Conservation (phyloP, 2,113 vertebrate species). For the Cacatua alba region DNA sequence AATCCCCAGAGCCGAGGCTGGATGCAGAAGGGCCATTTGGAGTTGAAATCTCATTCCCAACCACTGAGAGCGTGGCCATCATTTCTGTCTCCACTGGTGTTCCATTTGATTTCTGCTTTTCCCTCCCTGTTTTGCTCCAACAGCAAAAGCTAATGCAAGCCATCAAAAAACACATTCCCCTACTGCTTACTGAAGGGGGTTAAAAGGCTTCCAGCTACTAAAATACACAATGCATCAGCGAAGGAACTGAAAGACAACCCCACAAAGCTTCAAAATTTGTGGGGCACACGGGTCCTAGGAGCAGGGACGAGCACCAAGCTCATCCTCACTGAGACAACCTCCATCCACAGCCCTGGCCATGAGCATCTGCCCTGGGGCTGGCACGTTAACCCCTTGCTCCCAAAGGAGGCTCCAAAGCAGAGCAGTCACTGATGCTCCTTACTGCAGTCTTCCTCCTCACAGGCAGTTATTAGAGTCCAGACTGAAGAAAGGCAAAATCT, state of each 20-base stretch:
- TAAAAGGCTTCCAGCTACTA: constrained; percentile 29
- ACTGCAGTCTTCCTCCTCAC: background rate
- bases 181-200: background rate
- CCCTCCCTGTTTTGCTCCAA: background rate
- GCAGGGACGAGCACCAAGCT: background rate
- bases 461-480: background rate
- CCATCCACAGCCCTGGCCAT: background rate
- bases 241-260: background rate
- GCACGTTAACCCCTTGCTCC: background rate
- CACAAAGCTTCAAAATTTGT: background rate
- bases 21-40: background rate
- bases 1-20: background rate
- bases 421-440: background rate
- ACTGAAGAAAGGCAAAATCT: background rate
- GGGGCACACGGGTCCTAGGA: background rate
- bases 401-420: background rate
- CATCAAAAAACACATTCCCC: background rate
- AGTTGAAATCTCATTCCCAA: background rate
- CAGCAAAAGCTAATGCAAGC: background rate
- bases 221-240: background rate
- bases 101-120: background rate
- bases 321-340: background rate
- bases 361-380: background rate
- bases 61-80: background rate
- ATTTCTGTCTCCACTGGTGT: background rate